phyloP scores from a whole-genome alignment of 2,113 vertebrate genomes.

The Regulus satrapa region DNA sequence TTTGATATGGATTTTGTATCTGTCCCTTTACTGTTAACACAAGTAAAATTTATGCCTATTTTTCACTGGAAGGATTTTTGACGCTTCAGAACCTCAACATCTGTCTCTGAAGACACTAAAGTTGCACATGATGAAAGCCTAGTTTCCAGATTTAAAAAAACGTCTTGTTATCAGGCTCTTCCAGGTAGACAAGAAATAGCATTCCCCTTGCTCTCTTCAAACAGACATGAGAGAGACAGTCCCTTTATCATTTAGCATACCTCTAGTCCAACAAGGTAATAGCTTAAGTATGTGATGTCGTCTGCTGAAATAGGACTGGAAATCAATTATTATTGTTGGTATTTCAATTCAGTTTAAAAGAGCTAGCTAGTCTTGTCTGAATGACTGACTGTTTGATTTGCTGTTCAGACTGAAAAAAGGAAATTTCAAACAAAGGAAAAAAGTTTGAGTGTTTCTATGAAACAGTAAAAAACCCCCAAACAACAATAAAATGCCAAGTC shows the following conservation, averaged over 20 bases:
- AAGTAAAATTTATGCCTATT: background rate
- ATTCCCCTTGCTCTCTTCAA: background rate
- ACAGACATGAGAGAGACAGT: background rate
- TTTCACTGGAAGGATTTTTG: background rate
- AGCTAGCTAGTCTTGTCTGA: background rate
- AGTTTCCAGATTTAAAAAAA: conserved; percentile 38
- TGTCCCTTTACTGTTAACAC: background rate
- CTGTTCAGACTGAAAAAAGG: background rate
- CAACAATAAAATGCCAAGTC: background rate
- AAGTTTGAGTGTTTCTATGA: background rate
- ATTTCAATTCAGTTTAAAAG: conserved; percentile 5
- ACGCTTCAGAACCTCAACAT: background rate
- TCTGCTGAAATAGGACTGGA: background rate
- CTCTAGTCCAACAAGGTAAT: background rate
- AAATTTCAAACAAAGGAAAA: background rate
- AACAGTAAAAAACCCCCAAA: background rate
- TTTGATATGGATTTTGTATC: background rate
- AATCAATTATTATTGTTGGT: conserved; percentile 25
- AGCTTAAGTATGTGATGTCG: background rate
- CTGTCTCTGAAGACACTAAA: background rate
- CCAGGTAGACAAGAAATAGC: conserved; percentile 45
- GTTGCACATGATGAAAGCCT: conserved; percentile 11
- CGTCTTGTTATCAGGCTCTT: conserved; percentile 18
- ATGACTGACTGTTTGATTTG: conserved; percentile 16
- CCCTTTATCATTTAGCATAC: background rate